Conservation (phyloP, 2,113 vertebrate genomes). For the Apteryx mantelli region DNA sequence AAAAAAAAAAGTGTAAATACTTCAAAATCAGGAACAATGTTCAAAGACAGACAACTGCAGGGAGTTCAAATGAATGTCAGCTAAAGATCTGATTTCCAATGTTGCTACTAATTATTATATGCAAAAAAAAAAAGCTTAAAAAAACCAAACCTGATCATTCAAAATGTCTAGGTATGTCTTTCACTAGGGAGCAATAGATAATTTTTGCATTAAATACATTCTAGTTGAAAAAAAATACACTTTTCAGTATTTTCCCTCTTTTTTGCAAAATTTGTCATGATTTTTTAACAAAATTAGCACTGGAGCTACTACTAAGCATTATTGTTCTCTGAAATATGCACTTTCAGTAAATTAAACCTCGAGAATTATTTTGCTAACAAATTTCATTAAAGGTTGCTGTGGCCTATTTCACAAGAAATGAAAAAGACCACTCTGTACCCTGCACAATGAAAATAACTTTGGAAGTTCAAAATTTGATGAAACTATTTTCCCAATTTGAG, state of each 20-base stretch:
- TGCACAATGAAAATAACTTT: constrained; percentile 32
- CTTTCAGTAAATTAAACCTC: neutral
- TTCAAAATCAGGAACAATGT: neutral
- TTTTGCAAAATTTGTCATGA: neutral
- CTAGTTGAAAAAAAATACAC: neutral
- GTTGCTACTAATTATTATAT: neutral
- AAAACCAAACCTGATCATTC: neutral
- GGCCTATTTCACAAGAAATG: constrained; percentile 12
- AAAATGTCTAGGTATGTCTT: neutral
- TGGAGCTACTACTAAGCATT: neutral
- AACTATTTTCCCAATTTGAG: neutral
- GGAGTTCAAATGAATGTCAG: neutral
- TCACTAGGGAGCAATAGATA: neutral
- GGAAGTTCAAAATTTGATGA: constrained; percentile 8
- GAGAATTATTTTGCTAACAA: neutral
- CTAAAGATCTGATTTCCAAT: neutral
- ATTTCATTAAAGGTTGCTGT: neutral
- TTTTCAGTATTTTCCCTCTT: neutral
- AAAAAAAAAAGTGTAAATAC: neutral
- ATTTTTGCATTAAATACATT: neutral
- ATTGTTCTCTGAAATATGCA: neutral
- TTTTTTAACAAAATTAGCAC: neutral
- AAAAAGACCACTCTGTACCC: neutral
- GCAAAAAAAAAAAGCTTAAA: neutral
- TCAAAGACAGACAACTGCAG: neutral